These are phyloP conservation scores for Sipunculus nudus DNA, from an alignment of 2,888 invertebrate genomes.

Conservation along the genomic window DNA sequence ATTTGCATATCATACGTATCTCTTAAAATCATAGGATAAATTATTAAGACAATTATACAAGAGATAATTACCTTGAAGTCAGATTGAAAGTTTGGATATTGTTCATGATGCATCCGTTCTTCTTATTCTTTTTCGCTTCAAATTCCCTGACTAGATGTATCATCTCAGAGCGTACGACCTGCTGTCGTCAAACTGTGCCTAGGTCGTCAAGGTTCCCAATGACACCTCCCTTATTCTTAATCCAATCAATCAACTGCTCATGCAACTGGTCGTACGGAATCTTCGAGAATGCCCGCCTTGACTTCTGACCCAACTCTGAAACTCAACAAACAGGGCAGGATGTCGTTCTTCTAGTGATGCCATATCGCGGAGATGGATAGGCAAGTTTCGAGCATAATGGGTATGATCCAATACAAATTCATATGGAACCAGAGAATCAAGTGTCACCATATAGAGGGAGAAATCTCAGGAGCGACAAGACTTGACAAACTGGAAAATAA, in stretches of 20 bases:
- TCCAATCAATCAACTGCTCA: conserved; percentile 17
- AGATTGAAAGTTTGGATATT: conserved; percentile 17
- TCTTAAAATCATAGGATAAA: too few species aligned
- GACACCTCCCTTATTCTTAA: conserved; percentile 20
- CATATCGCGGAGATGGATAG: conserved; percentile 14
- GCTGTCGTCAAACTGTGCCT: neutral
- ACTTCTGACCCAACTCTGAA: conserved; percentile 10
- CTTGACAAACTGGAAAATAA: conserved; percentile 12
- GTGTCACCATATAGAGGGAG: conserved; percentile 10
- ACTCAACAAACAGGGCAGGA: conserved; percentile 13
- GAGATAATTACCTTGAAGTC: conserved; percentile 27
- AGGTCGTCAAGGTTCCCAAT: conserved; percentile 16
- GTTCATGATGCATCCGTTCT: conserved; percentile 24
- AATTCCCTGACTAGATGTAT: conserved; percentile 17
- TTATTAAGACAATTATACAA: too few species aligned
- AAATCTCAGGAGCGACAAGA: conserved; percentile 6
- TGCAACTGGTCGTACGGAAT: conserved; percentile 23
- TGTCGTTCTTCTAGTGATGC: conserved; percentile 4
- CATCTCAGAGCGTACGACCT: conserved; percentile 15
- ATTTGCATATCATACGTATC: neutral
- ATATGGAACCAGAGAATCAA: conserved; percentile 9
- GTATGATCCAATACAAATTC: conserved; percentile 13
- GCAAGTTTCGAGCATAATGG: conserved; percentile 8
- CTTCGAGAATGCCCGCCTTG: conserved; percentile 8
- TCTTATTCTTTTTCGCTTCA: conserved; percentile 19